Evolutionary conservation across 2,888 invertebrate genomes (phyloP).

Genomic region (Oxyscelio sp.): DNA sequence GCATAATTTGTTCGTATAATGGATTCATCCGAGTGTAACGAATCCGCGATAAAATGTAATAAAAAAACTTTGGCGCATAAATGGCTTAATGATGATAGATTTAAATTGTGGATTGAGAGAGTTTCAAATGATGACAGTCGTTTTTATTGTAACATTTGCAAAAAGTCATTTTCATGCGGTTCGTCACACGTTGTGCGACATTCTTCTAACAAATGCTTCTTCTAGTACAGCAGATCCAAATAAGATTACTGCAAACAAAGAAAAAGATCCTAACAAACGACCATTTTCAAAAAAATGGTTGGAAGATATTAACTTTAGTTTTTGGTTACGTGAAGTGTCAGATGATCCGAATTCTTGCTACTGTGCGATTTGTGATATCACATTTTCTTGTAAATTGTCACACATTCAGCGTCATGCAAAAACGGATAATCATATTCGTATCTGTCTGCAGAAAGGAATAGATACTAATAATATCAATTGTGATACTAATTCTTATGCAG

Average conservation of each 20-base stretch:
- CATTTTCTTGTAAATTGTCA: conserved; percentile 5
- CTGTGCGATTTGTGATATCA: background rate
- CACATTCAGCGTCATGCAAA: conserved; percentile 11
- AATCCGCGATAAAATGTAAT: too few relatives aligned
- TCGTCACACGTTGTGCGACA: background rate
- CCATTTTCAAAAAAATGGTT: background rate
- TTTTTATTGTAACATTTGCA: background rate
- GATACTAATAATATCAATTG: too few relatives aligned
- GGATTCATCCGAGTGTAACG: background rate
- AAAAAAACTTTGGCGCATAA: background rate
- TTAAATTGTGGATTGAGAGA: background rate
- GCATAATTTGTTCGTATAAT: too few relatives aligned
- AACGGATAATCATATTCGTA: background rate
- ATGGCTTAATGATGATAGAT: background rate
- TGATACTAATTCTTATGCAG: too few relatives aligned
- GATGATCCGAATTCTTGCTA: background rate
- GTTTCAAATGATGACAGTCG: background rate
- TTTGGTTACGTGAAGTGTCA: background rate
- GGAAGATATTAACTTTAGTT: conserved; percentile 1
- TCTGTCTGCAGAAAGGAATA: too few relatives aligned
- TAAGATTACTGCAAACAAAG: too few relatives aligned
- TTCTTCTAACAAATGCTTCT: too few relatives aligned
- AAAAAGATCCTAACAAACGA: too few relatives aligned
- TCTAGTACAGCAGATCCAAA: too few relatives aligned
- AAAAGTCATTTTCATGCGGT: too few relatives aligned